Conservation (phyloP, 2,888 invertebrate species). For the Dioctria linearis region DNA sequence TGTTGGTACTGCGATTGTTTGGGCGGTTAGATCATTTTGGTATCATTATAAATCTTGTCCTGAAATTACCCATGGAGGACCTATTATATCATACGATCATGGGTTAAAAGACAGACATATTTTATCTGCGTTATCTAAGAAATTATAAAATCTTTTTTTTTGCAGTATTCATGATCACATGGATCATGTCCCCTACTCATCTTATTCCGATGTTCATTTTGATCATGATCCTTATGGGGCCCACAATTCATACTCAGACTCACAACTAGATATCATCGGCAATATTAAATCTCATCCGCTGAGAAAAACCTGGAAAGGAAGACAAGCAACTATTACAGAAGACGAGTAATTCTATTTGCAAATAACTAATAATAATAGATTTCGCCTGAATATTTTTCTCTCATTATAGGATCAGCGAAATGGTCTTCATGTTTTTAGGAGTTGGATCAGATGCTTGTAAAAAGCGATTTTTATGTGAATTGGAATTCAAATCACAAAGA, state of each 20-base stretch:
- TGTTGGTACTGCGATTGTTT: slow-evolving; percentile 67
- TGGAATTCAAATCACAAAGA: slow-evolving; percentile 70
- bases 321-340: slow-evolving; percentile 38
- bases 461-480: slow-evolving; percentile 73
- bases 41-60: slow-evolving; percentile 60
- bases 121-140: background rate
- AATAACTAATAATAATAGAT: background rate
- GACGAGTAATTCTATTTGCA: slow-evolving; percentile 11
- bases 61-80: slow-evolving; percentile 60
- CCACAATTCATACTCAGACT: slow-evolving; percentile 57
- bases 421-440: slow-evolving; percentile 69
- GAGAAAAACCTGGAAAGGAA: slow-evolving; percentile 33
- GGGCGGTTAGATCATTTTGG: slow-evolving; percentile 65
- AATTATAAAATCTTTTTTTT: background rate
- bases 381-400: background rate
- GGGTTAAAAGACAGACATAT: slow-evolving; percentile 63
- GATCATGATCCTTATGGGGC: slow-evolving; percentile 59
- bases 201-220: slow-evolving; percentile 54
- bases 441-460: slow-evolving; percentile 70
- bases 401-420: slow-evolving; percentile 66
- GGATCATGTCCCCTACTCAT: slow-evolving; percentile 64
- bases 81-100: slow-evolving; percentile 66
- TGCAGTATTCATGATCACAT: slow-evolving; percentile 39
- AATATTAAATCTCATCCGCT: slow-evolving; percentile 7
- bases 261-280: slow-evolving; percentile 42